Percentiles rank a stretch among this genome's conserved stretches.
These are phyloP conservation scores for Heteromurus nitidus DNA, from an alignment of 2,888 invertebrate genomes.

Conservation along the genomic window DNA sequence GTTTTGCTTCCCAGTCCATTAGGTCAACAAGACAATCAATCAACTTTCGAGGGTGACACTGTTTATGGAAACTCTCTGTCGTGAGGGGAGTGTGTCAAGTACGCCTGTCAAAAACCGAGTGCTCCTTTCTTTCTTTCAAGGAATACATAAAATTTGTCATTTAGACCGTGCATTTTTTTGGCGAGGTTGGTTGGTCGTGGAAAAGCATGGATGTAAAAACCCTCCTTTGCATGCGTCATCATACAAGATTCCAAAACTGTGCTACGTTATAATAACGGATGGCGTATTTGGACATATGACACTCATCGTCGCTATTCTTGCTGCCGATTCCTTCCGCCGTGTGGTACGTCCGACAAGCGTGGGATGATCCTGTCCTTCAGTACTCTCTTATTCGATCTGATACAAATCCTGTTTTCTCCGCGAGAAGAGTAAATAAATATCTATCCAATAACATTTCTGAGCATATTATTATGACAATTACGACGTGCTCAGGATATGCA, in stretches of 20 bases:
- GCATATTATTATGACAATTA: too few relatives aligned
- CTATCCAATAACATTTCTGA: too few relatives aligned
- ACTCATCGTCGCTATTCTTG: not conserved
- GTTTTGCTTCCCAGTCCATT: constrained; percentile 60
- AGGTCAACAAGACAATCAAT: constrained; percentile 70
- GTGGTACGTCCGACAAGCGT: too few relatives aligned
- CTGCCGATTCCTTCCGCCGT: not conserved
- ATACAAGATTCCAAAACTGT: not conserved
- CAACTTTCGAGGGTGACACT: constrained; percentile 30
- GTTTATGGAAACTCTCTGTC: not conserved
- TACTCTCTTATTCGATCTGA: too few relatives aligned
- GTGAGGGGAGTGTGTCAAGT: constrained; percentile 63
- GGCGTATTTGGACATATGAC: not conserved
- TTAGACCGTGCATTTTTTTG: constrained; percentile 27
- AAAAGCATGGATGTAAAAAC: too few relatives aligned
- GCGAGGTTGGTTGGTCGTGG: too few relatives aligned
- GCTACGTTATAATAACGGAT: not conserved
- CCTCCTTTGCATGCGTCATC: too few relatives aligned
- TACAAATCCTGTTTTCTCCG: too few relatives aligned
- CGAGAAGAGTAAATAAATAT: too few relatives aligned
- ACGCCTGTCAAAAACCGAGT: constrained; percentile 66
- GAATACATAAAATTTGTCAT: constrained; percentile 46
- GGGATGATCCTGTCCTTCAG: too few relatives aligned
- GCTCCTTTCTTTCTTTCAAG: constrained; percentile 58
- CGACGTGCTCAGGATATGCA: too few relatives aligned